Evolutionary conservation across 2,113 vertebrate species (phyloP), one percentile per base, ranked within the genome.

Genomic region (Eira barbara): DNA sequence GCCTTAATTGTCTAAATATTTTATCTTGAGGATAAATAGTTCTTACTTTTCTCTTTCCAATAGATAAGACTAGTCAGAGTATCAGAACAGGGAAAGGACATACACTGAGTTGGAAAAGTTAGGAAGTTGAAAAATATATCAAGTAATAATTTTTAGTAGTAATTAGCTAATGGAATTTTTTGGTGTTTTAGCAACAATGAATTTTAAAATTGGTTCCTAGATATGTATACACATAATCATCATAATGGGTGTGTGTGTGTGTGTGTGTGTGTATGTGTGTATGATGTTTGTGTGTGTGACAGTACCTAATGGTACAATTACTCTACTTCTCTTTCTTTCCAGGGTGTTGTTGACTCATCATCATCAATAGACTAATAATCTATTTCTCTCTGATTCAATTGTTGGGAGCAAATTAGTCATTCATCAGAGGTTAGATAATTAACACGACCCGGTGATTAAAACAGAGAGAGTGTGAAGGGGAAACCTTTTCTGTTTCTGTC

Each of bases 1-100:
- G 67, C 55, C 94, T 97, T 98, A 96, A 83, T 96, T 98, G 91
- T 96, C 55, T 93, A 96, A 98, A 97, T 98, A 98, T 97, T 98
- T 98, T 71, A 98, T 97, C 94, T 94, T 59, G 61, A 71, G 57
- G 29, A 81, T 95, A 91, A 61, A 74, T 88, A 89, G 83, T 86
- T 92, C 76, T 93, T 67, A 86, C 67, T 95, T 61, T 92, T 93
- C 45, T 97, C 85, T 86, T 95, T 87, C 79, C 3, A 15, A 36
- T 36, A 92, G 71, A 92, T 61, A 85, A n/a, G 20, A 25, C 67
- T 96, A 97, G 96, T 85, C 27, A 52, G 39, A 91, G 88, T 63
- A 89, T 14, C 25, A 95, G 31, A 59, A n/a, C 25, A 92, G 82
- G 69, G 23, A 95, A 91, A 88, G 39, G 21, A 67, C n/a, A 83